Percentiles rank a stretch among this genome's conserved stretches.
Conservation (phyloP, 2,888 invertebrate species). For the Sminthurinus aureus region DNA sequence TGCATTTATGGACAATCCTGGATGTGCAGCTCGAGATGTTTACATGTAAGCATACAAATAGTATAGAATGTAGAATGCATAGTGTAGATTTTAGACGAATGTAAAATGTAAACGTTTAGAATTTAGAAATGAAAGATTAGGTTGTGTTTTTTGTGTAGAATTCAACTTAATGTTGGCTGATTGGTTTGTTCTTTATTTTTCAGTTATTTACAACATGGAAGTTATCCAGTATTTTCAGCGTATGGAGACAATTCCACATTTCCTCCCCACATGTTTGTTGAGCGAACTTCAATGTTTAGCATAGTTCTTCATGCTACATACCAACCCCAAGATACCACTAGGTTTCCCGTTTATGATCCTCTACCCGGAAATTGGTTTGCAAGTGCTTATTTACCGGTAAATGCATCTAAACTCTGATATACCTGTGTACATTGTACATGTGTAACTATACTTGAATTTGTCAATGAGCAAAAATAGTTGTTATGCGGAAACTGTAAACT, state of each 20-base stretch:
- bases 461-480: too few relatives aligned
- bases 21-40: conserved; percentile 64
- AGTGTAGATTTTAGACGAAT: not conserved
- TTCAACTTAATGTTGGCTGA: too few relatives aligned
- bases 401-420: conserved; percentile 66
- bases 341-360: conserved; percentile 65
- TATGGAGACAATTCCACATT: conserved; percentile 80
- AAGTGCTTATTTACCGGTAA: conserved; percentile 70
- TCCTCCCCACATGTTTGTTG: conserved; percentile 70
- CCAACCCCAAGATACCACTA: conserved; percentile 64
- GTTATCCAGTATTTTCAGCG: conserved; percentile 84
- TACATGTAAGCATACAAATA: conserved; percentile 63
- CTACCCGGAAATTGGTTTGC: conserved; percentile 81
- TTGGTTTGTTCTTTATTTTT: conserved; percentile 49
- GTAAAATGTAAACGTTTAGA: too few relatives aligned
- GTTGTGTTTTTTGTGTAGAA: too few relatives aligned
- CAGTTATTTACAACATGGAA: conserved; percentile 78
- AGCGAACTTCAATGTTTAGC: conserved; percentile 62
- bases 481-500: too few relatives aligned
- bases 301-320: conserved; percentile 62
- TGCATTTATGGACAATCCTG: conserved; percentile 65
- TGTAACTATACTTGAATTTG: not conserved
- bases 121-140: too few relatives aligned
- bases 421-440: conserved; percentile 15
- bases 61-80: not conserved